Base-by-base conservation (phyloP, 2,113 vertebrate genomes). In the Bos indicus region DNA sequence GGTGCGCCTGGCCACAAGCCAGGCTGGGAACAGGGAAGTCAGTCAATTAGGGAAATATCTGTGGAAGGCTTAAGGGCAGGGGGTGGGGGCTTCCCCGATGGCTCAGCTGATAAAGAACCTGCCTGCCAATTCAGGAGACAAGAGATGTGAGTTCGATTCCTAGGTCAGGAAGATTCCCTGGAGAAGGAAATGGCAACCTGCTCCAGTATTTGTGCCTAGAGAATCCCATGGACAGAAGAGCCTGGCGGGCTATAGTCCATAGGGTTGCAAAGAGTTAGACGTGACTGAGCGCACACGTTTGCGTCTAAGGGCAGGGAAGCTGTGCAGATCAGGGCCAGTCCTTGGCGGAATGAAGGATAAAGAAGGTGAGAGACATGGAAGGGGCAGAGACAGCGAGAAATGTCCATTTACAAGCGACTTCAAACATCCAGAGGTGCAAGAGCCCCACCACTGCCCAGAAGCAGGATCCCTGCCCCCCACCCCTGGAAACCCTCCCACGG, bases 381-480 rank as follows among this genome's bases (percentile, higher is more conserved):
- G 21, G 51, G 87, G 2, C 2, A 8, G 36, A 54, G 14, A 84
- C 13, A 84, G 28, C 1, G 8, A 67, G 26, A 84, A 51, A 4
- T 8, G 1, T n/a, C 7, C 64, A 52, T 25, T 19, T 13, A 52
- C 40, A 67, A 74, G 59, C 28, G 77, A 67, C 40, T 64, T 60
- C 30, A 43, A 4, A 92, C 28, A 28, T 30, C 10, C 40, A 13
- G 28, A 14, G 17, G 3, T 36, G 5, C 17, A 33, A 28, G 56
- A 77, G 7, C 1, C 10, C 7, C 10, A 46, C 0, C 0, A 26
- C 23, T 1, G 2, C 12, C 59, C 12, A 77, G 40, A 62, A 19
- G 25, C 16, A 21, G n/a, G 51, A 26, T 17, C 19, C 86, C 7
- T 1, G 3, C 8, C n/a, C n/a, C n/a, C 17, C 1, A 14, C 2